Percentiles rank a stretch among this genome's conserved stretches.
phyloP scores from a whole-genome alignment of 2,113 vertebrate genomes.

The Aleadryas rufinucha region DNA sequence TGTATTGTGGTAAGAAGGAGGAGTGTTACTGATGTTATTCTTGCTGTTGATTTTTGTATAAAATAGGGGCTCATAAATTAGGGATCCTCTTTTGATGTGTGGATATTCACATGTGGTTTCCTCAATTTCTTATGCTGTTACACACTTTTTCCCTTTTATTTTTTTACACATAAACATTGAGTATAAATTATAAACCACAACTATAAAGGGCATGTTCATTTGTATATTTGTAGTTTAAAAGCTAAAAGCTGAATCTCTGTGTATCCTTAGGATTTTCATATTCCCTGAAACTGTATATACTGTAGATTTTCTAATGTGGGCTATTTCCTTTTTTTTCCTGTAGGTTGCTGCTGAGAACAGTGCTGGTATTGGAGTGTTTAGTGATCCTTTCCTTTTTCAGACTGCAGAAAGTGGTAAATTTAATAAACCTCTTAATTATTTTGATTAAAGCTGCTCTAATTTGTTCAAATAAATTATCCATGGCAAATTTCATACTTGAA shows the following conservation, averaged over 20 bases:
- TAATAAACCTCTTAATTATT: constrained; percentile 15
- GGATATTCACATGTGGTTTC: background rate
- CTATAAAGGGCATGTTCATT: background rate
- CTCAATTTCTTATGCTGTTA: background rate
- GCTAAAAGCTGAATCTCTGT: background rate
- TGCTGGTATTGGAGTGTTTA: constrained; percentile 84
- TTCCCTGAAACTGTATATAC: background rate
- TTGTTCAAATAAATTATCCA: background rate
- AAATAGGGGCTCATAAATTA: background rate
- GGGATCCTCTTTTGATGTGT: background rate
- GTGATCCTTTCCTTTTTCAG: constrained; percentile 88
- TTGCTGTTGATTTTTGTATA: background rate
- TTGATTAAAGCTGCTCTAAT: background rate
- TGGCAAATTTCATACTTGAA: background rate
- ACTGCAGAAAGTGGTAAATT: constrained; percentile 92
- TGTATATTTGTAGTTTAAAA: background rate
- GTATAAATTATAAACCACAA: background rate
- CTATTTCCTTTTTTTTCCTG: constrained; percentile 29
- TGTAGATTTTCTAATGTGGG: background rate
- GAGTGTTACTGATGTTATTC: background rate
- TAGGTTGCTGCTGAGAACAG: constrained; percentile 91
- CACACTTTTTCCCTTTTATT: background rate
- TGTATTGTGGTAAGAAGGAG: background rate
- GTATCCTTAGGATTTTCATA: background rate
- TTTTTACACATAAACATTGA: background rate